A percentile compares a stretch with the other conserved stretches of the same genome.
Conservation (phyloP, 2,113 vertebrate genomes). For the Crotalus viridis region DNA sequence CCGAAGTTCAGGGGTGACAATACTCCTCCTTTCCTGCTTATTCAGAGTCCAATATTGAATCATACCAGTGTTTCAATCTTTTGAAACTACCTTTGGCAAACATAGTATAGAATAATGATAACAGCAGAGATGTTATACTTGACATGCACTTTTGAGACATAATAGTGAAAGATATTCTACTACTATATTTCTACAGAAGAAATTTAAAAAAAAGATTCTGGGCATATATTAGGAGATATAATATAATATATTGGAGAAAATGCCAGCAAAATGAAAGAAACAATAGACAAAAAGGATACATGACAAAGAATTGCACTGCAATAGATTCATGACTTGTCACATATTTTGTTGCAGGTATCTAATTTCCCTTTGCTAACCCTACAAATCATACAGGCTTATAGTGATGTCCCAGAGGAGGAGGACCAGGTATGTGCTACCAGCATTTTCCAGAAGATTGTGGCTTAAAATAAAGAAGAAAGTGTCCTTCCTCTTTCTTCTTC, state of each 20-base stretch:
- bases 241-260: not conserved
- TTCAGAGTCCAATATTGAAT: not conserved
- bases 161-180: not conserved
- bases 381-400: not conserved
- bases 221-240: not conserved
- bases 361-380: not conserved
- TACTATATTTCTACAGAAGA: not conserved
- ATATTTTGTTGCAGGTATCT: not conserved
- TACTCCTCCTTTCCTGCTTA: not conserved
- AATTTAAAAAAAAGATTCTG: not conserved
- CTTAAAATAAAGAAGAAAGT: not conserved
- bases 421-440: not conserved
- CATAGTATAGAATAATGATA: not conserved
- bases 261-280: not conserved
- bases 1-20: not conserved
- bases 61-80: not conserved
- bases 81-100: not conserved
- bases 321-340: not conserved
- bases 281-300: not conserved
- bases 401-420: not conserved
- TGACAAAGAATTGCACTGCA: not conserved
- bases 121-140: not conserved
- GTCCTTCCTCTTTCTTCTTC: not conserved
- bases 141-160: not conserved
- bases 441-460: not conserved